A percentile compares a stretch with the other conserved stretches of the same genome.
Evolutionary conservation across 2,113 vertebrate species (phyloP).

Genomic region (Propithecus coquereli): DNA sequence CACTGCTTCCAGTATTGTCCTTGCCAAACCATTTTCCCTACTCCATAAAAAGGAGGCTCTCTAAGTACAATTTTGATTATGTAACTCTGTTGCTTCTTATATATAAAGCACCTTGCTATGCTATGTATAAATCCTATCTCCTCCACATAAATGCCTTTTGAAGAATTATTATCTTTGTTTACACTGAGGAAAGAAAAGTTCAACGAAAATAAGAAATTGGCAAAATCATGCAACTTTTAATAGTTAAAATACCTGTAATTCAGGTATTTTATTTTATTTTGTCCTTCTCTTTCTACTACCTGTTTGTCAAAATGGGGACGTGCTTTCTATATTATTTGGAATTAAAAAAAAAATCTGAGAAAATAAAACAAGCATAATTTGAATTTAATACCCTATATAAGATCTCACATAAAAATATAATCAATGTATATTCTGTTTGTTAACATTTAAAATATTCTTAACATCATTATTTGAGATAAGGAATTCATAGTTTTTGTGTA

Average conservation of each 20-base stretch:
- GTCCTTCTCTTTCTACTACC: too few relatives aligned
- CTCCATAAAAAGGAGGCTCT: background rate
- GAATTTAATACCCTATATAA: background rate
- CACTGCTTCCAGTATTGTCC: too few relatives aligned
- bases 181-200: background rate
- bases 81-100: background rate
- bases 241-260: too few relatives aligned
- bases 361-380: background rate
- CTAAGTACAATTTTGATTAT: background rate
- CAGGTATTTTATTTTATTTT: background rate
- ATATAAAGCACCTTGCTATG: background rate
- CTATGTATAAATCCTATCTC: background rate
- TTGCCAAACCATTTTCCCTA: background rate
- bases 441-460: background rate
- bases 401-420: background rate
- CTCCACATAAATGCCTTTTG: background rate
- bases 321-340: too few relatives aligned
- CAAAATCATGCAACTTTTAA: background rate
- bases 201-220: background rate
- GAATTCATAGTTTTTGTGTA: conserved; percentile 1
- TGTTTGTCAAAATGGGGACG: too few relatives aligned
- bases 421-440: background rate
- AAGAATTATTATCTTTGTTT: background rate
- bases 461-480: background rate
- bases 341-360: background rate